Evolutionary conservation across 2,113 vertebrate genomes (phyloP).

Genomic region (Pterocles orientalis): DNA sequence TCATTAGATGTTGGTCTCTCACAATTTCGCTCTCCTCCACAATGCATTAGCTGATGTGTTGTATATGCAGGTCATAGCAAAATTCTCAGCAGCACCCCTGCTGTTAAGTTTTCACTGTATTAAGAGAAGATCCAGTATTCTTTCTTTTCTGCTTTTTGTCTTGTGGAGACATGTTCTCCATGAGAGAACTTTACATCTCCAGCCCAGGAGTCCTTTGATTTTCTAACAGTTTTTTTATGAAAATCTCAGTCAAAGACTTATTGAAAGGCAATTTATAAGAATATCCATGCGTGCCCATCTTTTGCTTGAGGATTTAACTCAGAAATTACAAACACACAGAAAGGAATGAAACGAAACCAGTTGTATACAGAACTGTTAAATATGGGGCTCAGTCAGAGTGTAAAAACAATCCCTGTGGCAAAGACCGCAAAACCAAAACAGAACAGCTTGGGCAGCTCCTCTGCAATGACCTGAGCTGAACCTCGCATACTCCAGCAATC

Average conservation of each 20-base stretch:
- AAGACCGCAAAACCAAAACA: background rate
- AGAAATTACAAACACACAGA: constrained; percentile 18
- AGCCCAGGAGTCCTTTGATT: constrained; percentile 1
- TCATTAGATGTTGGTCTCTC: background rate
- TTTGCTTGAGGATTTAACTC: background rate
- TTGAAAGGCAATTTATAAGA: constrained; percentile 19
- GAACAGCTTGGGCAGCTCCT: background rate
- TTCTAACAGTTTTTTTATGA: background rate
- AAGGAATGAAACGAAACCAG: background rate
- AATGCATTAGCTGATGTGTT: background rate
- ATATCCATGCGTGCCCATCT: background rate
- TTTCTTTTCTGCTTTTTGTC: background rate
- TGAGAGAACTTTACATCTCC: background rate
- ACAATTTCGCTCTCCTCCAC: constrained; percentile 12
- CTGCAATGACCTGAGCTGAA: background rate
- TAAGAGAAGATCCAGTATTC: constrained; percentile 19
- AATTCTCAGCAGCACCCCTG: background rate
- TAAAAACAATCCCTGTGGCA: background rate
- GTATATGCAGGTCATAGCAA: background rate
- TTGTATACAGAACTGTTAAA: background rate
- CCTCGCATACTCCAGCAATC: background rate
- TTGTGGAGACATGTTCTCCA: constrained; percentile 28
- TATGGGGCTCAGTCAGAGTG: background rate
- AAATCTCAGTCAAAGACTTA: constrained; percentile 3
- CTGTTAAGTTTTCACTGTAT: constrained; percentile 23